Evolutionary conservation across 1,140 invertebrate genomes (phyloP).

Genomic region (Plectrocnemia conspersa): DNA sequence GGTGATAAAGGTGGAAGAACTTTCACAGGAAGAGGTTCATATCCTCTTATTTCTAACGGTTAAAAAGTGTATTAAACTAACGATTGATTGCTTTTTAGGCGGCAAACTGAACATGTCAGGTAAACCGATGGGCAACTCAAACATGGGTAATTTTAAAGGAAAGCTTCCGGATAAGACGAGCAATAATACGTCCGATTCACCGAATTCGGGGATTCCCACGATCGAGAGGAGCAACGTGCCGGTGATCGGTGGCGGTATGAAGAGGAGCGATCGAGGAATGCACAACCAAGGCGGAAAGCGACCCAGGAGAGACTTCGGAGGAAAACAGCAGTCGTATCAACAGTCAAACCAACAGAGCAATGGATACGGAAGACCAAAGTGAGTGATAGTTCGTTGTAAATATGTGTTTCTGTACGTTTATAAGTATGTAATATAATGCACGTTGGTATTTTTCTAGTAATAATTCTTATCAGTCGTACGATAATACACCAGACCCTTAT

Average conservation of each 20-base stretch:
- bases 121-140: background rate
- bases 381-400: background rate
- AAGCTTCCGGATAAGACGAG: conserved; percentile 16
- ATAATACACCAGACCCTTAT: conserved; percentile 15
- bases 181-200: conserved; percentile 8
- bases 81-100: background rate
- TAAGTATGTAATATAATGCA: background rate
- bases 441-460: conserved; percentile 16
- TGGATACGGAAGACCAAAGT: conserved; percentile 9
- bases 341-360: conserved; percentile 15
- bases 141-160: background rate
- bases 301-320: conserved; percentile 12
- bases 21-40: background rate
- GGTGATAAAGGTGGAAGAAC: conserved; percentile 10
- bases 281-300: conserved; percentile 14
- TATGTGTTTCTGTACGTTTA: background rate
- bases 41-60: background rate
- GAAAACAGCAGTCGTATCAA: conserved; percentile 14
- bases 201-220: conserved; percentile 15
- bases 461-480: conserved; percentile 24
- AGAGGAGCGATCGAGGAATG: conserved; percentile 1
- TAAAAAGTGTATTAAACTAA: background rate
- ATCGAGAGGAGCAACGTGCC: conserved; percentile 13
- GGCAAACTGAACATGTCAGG: background rate
- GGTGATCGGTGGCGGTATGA: conserved; percentile 12